phyloP scores from a whole-genome alignment of 2,797 vertebrate species.

The Podarcis lilfordi region DNA sequence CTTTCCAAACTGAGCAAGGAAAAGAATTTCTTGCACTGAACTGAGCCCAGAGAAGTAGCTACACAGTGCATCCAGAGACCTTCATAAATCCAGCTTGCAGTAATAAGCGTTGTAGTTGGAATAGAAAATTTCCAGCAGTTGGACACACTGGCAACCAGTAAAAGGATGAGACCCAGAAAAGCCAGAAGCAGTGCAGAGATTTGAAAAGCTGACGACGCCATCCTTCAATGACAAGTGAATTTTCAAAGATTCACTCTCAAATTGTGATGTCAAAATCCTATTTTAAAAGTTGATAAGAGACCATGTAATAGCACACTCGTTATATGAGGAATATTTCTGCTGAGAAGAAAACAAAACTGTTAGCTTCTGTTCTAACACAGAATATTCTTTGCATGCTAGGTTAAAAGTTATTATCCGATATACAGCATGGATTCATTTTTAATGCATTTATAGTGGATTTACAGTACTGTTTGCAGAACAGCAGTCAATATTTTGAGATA shows the following conservation, averaged over 20 bases:
- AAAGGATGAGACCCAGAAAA: slow-evolving; percentile 55
- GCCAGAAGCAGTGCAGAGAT: slow-evolving; percentile 59
- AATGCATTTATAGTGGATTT: background rate
- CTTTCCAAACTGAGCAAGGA: slow-evolving; percentile 65
- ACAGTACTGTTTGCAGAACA: too few relatives aligned
- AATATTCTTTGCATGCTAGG: slow-evolving; percentile 3
- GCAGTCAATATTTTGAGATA: too few relatives aligned
- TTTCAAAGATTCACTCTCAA: slow-evolving; percentile 28
- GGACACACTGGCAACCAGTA: slow-evolving; percentile 56
- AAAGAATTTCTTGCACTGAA: slow-evolving; percentile 62
- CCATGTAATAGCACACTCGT: background rate
- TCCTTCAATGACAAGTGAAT: slow-evolving; percentile 1
- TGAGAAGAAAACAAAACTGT: background rate
- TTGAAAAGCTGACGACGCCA: slow-evolving; percentile 41
- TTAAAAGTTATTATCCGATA: background rate
- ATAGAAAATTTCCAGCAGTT: slow-evolving; percentile 64
- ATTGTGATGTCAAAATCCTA: slow-evolving; percentile 41
- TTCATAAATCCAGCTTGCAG: slow-evolving; percentile 67
- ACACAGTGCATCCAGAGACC: slow-evolving; percentile 75
- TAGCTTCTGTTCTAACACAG: background rate
- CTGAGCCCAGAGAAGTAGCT: slow-evolving; percentile 33
- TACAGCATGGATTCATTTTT: background rate
- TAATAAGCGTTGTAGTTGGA: background rate
- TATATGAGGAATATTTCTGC: background rate
- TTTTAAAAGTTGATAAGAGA: slow-evolving; percentile 35